Percentiles rank a stretch among this genome's conserved stretches.
These are phyloP conservation scores for Lepidurus packardi DNA, from an alignment of 1,140 invertebrate species.

Conservation along the genomic window DNA sequence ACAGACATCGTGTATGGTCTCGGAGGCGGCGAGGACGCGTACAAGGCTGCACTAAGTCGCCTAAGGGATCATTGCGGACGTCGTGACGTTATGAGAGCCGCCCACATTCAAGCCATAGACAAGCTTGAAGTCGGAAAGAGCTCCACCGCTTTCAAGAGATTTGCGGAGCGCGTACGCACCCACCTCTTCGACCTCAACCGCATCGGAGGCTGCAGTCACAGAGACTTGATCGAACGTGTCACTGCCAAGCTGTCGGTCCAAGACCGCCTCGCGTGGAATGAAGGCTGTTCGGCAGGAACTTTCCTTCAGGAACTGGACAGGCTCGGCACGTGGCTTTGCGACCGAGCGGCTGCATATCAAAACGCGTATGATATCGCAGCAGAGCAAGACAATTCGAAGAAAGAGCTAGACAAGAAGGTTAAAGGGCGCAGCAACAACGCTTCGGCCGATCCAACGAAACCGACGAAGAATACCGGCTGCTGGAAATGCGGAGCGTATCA, in stretches of 20 bases:
- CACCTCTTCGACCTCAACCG: slow-evolving; percentile 4
- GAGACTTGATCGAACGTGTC: slow-evolving; percentile 13
- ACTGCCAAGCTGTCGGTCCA: neutral
- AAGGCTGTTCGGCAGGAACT: neutral
- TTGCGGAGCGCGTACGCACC: slow-evolving; percentile 9
- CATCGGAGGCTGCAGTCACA: neutral
- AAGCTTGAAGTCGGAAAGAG: slow-evolving; percentile 12
- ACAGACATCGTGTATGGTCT: slow-evolving; percentile 31
- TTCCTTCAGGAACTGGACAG: neutral
- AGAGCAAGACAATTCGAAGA: slow-evolving; percentile 17
- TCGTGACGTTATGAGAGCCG: slow-evolving; percentile 28
- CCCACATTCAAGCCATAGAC: slow-evolving; percentile 24
- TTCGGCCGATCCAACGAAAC: neutral
- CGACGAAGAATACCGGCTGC: neutral
- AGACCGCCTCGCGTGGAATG: slow-evolving; percentile 27
- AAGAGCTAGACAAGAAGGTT: neutral
- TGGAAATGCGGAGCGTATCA: slow-evolving; percentile 9
- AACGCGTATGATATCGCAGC: slow-evolving; percentile 26
- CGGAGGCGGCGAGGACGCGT: slow-evolving; percentile 25
- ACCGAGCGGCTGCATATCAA: slow-evolving; percentile 16
- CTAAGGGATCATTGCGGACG: slow-evolving; percentile 23
- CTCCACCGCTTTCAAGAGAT: neutral
- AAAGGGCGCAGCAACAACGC: too few species aligned
- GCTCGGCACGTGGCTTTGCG: slow-evolving; percentile 22
- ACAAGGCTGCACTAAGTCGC: slow-evolving; percentile 25